Conservation (phyloP, 2,797 vertebrate genomes). For the Fundulus diaphanus region DNA sequence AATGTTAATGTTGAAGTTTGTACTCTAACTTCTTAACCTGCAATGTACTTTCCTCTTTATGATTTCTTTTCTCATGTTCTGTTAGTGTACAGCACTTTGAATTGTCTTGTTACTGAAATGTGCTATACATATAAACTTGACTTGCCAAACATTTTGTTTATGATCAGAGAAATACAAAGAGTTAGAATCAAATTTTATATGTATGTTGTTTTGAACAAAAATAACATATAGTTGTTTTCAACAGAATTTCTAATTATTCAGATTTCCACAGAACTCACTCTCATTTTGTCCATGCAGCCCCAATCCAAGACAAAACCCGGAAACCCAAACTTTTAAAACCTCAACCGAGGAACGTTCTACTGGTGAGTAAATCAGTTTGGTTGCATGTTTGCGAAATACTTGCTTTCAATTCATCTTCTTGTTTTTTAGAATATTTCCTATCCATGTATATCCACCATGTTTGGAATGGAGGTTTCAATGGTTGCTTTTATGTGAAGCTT, state of each 20-base stretch:
- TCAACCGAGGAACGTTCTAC: slow-evolving; percentile 85
- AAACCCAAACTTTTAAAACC: slow-evolving; percentile 94
- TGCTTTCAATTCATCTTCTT: background rate
- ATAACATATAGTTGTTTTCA: too few relatives aligned
- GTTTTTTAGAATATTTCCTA: background rate
- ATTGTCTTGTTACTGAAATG: too few relatives aligned
- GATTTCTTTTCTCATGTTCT: too few relatives aligned
- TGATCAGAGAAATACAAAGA: too few relatives aligned
- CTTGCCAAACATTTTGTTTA: too few relatives aligned
- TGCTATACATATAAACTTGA: too few relatives aligned
- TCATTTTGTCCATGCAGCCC: slow-evolving; percentile 76
- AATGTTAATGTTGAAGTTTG: too few relatives aligned
- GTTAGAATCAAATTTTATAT: background rate
- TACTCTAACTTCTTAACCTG: too few relatives aligned
- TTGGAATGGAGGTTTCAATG: background rate
- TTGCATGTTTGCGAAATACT: background rate
- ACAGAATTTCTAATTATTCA: background rate
- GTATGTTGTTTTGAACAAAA: background rate
- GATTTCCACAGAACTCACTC: slow-evolving; percentile 1
- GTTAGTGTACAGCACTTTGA: too few relatives aligned
- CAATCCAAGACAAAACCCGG: slow-evolving; percentile 84
- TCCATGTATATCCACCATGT: background rate
- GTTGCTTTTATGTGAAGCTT: background rate
- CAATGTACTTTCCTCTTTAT: too few relatives aligned
- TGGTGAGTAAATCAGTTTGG: slow-evolving; percentile 84